Conservation (phyloP, 2,888 invertebrate genomes). For the Epinotia brunnichana region DNA sequence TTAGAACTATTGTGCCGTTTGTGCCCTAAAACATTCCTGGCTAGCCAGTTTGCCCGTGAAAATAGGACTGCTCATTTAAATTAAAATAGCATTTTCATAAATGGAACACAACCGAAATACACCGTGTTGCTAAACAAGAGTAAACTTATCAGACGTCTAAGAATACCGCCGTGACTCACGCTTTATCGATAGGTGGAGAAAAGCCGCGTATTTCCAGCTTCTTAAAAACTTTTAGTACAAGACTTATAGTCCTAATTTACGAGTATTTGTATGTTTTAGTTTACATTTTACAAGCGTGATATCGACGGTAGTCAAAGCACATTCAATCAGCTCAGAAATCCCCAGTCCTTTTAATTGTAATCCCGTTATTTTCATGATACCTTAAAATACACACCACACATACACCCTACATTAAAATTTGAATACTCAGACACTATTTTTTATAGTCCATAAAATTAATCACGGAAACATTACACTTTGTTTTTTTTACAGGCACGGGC, state of each 20-base stretch:
- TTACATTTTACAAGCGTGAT: conserved; percentile 36
- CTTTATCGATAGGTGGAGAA: conserved; percentile 52
- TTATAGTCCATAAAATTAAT: conserved; percentile 1
- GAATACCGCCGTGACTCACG: conserved; percentile 48
- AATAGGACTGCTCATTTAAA: conserved; percentile 7
- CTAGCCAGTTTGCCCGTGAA: neutral
- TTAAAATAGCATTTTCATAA: conserved; percentile 36
- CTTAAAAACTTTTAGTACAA: conserved; percentile 38
- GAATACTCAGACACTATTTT: neutral
- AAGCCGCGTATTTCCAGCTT: conserved; percentile 47
- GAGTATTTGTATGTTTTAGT: conserved; percentile 51
- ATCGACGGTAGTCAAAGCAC: conserved; percentile 23
- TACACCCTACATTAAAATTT: neutral
- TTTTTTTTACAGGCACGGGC: conserved; percentile 91
- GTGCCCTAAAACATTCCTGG: neutral
- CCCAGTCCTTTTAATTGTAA: conserved; percentile 47
- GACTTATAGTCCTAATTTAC: conserved; percentile 51
- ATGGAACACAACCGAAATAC: conserved; percentile 39
- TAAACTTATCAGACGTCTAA: conserved; percentile 42
- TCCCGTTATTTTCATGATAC: neutral
- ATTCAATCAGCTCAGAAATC: conserved; percentile 47
- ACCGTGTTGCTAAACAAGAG: conserved; percentile 41
- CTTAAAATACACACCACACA: no score
- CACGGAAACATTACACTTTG: neutral
- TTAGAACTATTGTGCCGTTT: neutral